Conservation (phyloP, 2,113 vertebrate species). For the Ophiodon elongatus region DNA sequence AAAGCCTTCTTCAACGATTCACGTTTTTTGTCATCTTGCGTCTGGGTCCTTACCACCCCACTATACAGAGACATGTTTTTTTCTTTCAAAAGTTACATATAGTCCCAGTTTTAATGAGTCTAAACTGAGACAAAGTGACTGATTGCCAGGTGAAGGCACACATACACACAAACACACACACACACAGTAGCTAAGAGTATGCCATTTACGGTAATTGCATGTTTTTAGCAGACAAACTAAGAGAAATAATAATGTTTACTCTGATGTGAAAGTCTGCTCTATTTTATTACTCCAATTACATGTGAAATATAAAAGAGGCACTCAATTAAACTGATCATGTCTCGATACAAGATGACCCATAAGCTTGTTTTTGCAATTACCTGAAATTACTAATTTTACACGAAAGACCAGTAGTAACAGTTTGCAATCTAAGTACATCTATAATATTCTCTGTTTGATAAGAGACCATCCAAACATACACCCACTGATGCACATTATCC, state of each 20-base stretch:
- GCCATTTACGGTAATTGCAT: background rate
- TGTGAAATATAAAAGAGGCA: background rate
- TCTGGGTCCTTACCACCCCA: too few relatives aligned
- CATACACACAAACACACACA: too few relatives aligned
- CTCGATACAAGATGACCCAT: background rate
- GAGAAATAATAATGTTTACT: background rate
- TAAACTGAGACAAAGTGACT: background rate
- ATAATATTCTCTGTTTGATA: background rate
- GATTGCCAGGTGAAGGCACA: background rate
- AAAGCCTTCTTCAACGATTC: too few relatives aligned
- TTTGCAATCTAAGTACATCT: background rate
- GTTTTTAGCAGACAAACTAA: background rate
- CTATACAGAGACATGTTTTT: background rate
- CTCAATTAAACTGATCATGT: background rate
- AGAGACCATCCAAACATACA: background rate
- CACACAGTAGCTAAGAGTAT: background rate
- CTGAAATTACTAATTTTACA: background rate
- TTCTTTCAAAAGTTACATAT: background rate
- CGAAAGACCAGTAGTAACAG: background rate
- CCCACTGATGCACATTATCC: background rate
- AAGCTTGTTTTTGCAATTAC: background rate
- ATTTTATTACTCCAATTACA: background rate
- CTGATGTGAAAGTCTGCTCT: background rate
- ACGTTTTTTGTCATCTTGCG: too few relatives aligned
- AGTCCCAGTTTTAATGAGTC: background rate